These are phyloP conservation scores for Trachymyrmex cornetzi DNA, from an alignment of 1,140 invertebrate species.

Conservation along the genomic window DNA sequence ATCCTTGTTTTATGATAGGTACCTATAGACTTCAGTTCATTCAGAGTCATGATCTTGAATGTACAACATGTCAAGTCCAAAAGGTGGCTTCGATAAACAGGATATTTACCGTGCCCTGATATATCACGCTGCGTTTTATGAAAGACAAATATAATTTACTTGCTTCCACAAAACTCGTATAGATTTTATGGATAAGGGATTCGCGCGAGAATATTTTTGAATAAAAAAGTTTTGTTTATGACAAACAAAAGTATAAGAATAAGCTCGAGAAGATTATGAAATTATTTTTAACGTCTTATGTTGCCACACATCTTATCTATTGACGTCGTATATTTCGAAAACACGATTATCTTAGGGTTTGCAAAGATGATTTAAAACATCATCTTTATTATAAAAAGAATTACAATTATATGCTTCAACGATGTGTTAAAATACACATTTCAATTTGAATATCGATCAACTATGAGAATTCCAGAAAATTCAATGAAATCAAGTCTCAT, in stretches of 20 bases:
- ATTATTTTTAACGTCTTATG: constrained; percentile 18
- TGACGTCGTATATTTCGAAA: constrained; percentile 30
- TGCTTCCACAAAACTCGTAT: background rate
- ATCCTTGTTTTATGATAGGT: no score
- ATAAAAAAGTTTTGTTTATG: background rate
- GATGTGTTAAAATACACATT: background rate
- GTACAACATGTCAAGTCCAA: no score
- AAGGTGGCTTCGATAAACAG: no score
- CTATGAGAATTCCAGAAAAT: background rate
- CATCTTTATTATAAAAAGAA: background rate
- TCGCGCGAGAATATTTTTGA: background rate
- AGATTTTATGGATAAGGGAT: background rate
- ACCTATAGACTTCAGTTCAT: no score
- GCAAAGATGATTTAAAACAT: background rate
- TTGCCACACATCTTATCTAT: constrained; percentile 43
- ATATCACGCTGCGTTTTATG: background rate
- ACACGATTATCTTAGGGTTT: constrained; percentile 3
- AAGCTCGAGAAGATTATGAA: background rate
- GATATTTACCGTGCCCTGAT: no score
- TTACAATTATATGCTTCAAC: background rate
- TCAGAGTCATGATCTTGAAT: no score
- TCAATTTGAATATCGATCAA: background rate
- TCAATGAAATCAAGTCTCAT: background rate
- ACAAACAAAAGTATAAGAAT: background rate
- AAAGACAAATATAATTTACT: background rate